Percentiles rank a stretch among this genome's conserved stretches.
Evolutionary conservation across 1,140 invertebrate species (phyloP).

Genomic region (Argopecten irradians): DNA sequence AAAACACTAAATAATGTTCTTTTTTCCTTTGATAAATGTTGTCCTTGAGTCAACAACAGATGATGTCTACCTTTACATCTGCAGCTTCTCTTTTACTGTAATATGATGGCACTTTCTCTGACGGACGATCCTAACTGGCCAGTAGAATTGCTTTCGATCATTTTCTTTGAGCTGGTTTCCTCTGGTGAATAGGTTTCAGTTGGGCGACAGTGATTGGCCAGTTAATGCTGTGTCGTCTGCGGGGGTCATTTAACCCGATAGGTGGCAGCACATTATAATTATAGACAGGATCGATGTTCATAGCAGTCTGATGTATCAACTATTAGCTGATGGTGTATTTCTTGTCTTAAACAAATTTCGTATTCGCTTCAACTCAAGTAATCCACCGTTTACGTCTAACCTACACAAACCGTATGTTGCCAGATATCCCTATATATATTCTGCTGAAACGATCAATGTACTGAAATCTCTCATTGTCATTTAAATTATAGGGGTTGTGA

Average conservation of each 20-base stretch:
- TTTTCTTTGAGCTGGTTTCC: constrained; percentile 7
- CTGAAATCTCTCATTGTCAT: constrained; percentile 4
- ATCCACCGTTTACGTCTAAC: not conserved
- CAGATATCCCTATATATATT: not conserved
- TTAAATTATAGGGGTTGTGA: constrained; percentile 22
- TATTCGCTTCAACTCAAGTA: not conserved
- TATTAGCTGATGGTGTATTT: not conserved
- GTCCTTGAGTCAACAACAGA: not conserved
- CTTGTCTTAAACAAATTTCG: not conserved
- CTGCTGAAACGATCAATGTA: not conserved
- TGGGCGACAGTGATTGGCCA: constrained; percentile 48
- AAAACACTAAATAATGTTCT: not conserved
- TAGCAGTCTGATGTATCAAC: not conserved
- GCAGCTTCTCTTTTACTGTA: not conserved
- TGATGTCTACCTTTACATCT: not conserved
- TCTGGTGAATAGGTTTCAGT: constrained; percentile 13
- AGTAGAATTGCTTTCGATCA: constrained; percentile 21
- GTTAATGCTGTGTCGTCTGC: constrained; percentile 49
- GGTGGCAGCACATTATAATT: constrained; percentile 37
- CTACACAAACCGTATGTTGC: not conserved
- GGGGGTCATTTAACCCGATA: constrained; percentile 42
- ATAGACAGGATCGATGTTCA: constrained; percentile 15
- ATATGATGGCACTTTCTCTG: not conserved
- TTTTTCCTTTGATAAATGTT: not conserved
- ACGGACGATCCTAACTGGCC: not conserved